These are phyloP conservation scores for Nylanderia fulva DNA, from an alignment of 1,140 invertebrate species.

Conservation along the genomic window DNA sequence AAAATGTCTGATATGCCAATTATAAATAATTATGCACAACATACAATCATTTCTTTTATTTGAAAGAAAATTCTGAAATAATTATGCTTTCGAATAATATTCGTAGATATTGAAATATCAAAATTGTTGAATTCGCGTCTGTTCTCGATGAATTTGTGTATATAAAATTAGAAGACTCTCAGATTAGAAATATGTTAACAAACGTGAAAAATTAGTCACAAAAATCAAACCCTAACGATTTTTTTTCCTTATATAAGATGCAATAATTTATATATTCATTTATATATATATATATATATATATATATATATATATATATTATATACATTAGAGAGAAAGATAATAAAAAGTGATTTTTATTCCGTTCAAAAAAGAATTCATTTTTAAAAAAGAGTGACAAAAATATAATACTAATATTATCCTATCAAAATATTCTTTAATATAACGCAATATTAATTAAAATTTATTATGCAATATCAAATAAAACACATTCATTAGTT, in stretches of 20 bases:
- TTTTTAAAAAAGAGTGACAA: neutral
- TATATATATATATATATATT: neutral
- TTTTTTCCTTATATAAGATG: neutral
- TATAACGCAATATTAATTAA: neutral
- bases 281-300: no score
- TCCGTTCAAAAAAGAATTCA: neutral
- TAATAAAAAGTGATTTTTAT: neutral
- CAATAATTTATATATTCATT: neutral
- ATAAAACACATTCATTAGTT: neutral
- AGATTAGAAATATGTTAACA: slow-evolving; percentile 22
- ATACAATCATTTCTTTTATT: neutral
- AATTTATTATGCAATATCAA: slow-evolving; percentile 3
- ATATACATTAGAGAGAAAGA: neutral
- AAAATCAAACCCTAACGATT: neutral
- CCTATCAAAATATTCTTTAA: neutral
- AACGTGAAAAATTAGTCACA: slow-evolving; percentile 61
- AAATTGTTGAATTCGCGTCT: neutral
- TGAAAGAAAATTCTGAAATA: neutral
- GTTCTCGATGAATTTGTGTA: slow-evolving; percentile 4
- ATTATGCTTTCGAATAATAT: neutral
- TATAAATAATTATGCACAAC: neutral
- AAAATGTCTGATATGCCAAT: neutral
- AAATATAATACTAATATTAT: neutral
- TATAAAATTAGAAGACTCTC: neutral
- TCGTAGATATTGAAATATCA: no score